Conservation (phyloP, 2,797 vertebrate genomes). For the Sphaeramia orbicularis region DNA sequence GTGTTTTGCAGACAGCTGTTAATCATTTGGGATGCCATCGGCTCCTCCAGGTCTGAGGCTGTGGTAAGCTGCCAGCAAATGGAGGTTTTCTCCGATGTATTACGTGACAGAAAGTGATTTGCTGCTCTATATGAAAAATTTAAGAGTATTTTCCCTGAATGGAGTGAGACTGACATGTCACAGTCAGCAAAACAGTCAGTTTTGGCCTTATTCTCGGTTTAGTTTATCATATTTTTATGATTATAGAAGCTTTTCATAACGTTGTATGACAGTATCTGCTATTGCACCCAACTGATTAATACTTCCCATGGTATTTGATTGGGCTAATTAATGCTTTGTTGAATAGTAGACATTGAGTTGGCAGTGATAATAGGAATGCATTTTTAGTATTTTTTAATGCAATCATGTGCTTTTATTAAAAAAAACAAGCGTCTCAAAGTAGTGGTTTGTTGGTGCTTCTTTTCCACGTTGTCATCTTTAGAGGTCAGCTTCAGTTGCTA, state of each 20-base stretch:
- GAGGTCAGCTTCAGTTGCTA: conserved; percentile 34
- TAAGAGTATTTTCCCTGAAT: conserved; percentile 18
- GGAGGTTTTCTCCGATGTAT: conserved; percentile 3
- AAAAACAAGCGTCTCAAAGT: not conserved
- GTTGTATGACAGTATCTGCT: not conserved
- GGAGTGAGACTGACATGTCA: conserved; percentile 4
- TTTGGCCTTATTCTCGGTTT: not conserved
- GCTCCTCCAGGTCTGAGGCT: conserved; percentile 8
- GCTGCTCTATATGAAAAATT: conserved; percentile 23
- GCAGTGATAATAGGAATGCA: too few relatives aligned
- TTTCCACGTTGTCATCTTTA: too few relatives aligned
- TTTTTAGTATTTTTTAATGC: too few relatives aligned
- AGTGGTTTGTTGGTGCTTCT: not conserved
- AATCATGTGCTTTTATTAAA: too few relatives aligned
- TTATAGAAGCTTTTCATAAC: not conserved
- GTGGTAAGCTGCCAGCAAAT: conserved; percentile 5
- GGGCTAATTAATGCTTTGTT: too few relatives aligned
- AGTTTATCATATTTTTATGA: conserved; percentile 30
- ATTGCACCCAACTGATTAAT: too few relatives aligned
- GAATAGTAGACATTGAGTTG: too few relatives aligned
- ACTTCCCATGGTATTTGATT: too few relatives aligned
- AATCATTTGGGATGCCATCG: not conserved
- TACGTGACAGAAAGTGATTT: conserved; percentile 21
- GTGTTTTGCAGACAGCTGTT: conserved; percentile 6
- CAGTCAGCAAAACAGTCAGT: conserved; percentile 14